Conservation (phyloP, 2,113 vertebrate species). For the Craseonycteris thonglongyai region DNA sequence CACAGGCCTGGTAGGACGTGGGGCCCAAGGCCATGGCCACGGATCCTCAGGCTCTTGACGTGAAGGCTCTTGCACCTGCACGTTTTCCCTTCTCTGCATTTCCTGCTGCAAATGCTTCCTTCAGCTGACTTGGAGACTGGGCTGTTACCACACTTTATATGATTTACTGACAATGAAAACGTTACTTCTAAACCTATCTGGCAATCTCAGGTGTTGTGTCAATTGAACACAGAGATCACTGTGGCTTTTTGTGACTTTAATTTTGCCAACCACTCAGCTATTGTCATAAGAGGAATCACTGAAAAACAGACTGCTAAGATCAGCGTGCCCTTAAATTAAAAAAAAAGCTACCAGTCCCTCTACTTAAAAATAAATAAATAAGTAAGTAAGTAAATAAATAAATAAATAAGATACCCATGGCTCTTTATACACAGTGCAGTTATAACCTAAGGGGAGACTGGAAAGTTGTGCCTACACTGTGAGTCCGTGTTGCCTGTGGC, state of each 20-base stretch:
- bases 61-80: background rate
- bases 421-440: background rate
- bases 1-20: background rate
- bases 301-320: background rate
- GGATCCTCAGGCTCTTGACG: background rate
- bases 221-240: background rate
- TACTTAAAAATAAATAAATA: no score
- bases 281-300: background rate
- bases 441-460: background rate
- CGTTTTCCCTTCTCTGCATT: background rate
- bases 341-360: background rate
- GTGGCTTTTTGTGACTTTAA: background rate
- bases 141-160: background rate
- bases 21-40: background rate
- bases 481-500: background rate
- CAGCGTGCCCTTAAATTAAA: background rate
- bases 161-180: background rate
- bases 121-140: background rate
- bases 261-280: background rate
- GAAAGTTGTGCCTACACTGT: background rate
- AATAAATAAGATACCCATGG: accelerated
- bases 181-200: background rate
- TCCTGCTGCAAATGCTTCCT: background rate
- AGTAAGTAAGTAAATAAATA: no score
- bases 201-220: background rate